Base-by-base conservation (phyloP, 2,113 vertebrate species). In the Rattus norvegicus region DNA sequence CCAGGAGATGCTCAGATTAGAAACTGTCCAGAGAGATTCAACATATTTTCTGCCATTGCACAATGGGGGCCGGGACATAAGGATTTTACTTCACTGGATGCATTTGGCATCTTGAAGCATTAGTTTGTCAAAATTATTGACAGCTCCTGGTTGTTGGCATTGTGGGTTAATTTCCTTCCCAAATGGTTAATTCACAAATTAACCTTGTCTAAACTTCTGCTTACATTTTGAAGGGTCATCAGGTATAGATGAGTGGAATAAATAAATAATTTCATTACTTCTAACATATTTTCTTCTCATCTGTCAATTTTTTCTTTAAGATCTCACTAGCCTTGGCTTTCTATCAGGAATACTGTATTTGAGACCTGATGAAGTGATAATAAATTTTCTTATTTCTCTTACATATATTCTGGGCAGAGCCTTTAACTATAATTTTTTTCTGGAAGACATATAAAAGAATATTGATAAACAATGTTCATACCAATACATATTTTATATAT, bases 161-260 rank as follows among this genome's bases (percentile, higher is more conserved):
- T 47, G n/a, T 89, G 63, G 36, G 49, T 91, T 76, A 39, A 76
- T 91, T 96, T 84, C 26, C 39, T 83, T 84, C 20, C 81, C 49
- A 69, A 91, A 95, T 61, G 79, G 43, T 92, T 87, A 92, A 87
- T 92, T 94, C 13, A 70, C 47, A 14, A 70, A 92, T 96, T 93
- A 95, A 79, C 92, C 92, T 96, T 95, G 72, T 86, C 67, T 94
- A 77, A 94, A 93, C 63, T 93, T 95, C 49, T 84, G 56, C 89
- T 93, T 87, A 63, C 14, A 30, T 92, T 91, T 81, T 76, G 76
- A 69, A 93, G 54, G 76, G 14, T 56, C n/a, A 39, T n/a, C 28
- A 63, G 43, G 11, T 10, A 33, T 69, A 43, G 14, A 92, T 75
- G 43, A 56, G 83, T 61, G 85, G 73, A 75, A 77, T 77, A 86